Evolutionary conservation across 2,113 vertebrate species (phyloP).

Genomic region (Sphaerodactylus townsendi): DNA sequence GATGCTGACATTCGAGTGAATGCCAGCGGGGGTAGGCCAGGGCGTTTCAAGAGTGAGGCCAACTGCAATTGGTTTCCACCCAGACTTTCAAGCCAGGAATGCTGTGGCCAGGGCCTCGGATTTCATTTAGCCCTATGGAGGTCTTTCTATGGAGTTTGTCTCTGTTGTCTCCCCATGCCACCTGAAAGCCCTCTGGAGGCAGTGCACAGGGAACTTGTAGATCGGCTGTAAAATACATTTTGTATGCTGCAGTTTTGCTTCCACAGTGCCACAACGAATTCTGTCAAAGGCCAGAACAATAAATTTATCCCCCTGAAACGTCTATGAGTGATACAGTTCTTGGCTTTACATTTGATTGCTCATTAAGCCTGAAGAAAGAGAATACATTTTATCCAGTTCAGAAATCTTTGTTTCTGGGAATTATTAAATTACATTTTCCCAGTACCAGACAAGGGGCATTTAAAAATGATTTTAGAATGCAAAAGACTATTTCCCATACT

Average conservation of each 20-base stretch:
- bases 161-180: no score
- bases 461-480: conserved; percentile 2
- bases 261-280: conserved; percentile 25
- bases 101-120: no score
- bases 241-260: conserved; percentile 8
- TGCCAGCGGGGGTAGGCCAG: no score
- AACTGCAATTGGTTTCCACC: no score
- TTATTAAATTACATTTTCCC: conserved; percentile 13
- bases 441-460: neutral
- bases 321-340: neutral
- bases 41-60: no score
- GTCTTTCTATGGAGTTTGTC: no score
- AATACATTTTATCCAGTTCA: conserved; percentile 1
- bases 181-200: no score
- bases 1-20: no score
- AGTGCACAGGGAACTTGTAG: no score
- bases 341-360: conserved; percentile 21
- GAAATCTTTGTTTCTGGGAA: conserved; percentile 1
- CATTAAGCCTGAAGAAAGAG: conserved; percentile 21
- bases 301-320: conserved; percentile 14
- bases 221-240: no score
- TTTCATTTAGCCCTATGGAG: no score
- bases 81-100: no score
- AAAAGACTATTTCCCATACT: neutral
- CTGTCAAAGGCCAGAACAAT: conserved; percentile 28